Evolutionary conservation across 2,888 invertebrate species (phyloP).

Genomic region (Malacosoma neustria): DNA sequence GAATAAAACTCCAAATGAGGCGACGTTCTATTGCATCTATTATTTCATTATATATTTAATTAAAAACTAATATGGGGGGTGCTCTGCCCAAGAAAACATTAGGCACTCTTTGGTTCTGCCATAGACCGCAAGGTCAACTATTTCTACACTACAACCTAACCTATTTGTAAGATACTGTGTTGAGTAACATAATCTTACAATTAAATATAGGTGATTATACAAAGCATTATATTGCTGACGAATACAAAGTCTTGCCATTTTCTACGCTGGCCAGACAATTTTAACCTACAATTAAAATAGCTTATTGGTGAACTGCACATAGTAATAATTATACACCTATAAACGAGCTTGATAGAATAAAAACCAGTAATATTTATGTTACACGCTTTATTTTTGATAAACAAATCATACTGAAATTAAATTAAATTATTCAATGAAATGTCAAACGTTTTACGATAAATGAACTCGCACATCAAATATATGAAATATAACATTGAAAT

Average conservation of each 20-base stretch:
- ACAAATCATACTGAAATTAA: too few species aligned
- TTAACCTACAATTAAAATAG: background rate
- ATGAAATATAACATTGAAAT: too few species aligned
- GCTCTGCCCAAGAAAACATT: background rate
- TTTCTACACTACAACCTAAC: background rate
- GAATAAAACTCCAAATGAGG: background rate
- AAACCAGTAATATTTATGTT: too few species aligned
- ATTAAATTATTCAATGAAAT: too few species aligned
- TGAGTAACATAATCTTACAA: background rate
- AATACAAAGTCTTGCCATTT: background rate
- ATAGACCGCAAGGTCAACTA: background rate
- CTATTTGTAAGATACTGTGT: background rate
- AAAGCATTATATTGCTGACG: background rate
- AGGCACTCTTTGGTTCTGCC: background rate
- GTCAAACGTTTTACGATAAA: too few species aligned
- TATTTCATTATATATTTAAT: background rate
- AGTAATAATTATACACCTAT: too few species aligned
- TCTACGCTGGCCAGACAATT: background rate
- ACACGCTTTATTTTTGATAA: too few species aligned
- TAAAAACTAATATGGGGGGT: background rate
- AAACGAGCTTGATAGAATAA: too few species aligned
- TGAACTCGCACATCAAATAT: too few species aligned
- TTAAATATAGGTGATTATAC: background rate
- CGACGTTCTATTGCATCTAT: background rate
- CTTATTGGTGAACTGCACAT: background rate